A percentile compares a stretch with the other conserved stretches of the same genome.
Evolutionary conservation across 2,888 invertebrate species (phyloP).

Genomic region (Phymatocera aterrima): DNA sequence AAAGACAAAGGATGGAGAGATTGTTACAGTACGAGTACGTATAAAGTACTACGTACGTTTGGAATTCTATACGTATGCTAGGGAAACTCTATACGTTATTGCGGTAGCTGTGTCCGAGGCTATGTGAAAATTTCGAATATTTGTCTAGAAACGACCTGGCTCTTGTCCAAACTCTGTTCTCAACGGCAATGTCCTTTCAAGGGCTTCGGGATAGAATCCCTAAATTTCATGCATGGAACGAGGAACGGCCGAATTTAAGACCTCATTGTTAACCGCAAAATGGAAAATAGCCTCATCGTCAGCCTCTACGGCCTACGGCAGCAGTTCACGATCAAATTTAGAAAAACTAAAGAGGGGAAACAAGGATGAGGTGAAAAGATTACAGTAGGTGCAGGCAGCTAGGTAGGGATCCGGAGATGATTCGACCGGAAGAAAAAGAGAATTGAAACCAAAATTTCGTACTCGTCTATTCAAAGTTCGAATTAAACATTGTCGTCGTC

Average conservation of each 20-base stretch:
- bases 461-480: too few relatives aligned
- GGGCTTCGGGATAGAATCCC: constrained; percentile 26
- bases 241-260: background rate
- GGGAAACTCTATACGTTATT: background rate
- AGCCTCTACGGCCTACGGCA: background rate
- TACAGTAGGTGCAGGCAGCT: too few relatives aligned
- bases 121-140: constrained; percentile 21
- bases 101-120: background rate
- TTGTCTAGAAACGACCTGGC: constrained; percentile 40
- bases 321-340: background rate
- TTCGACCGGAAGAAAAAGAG: too few relatives aligned
- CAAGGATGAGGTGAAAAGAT: too few relatives aligned
- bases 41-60: too few relatives aligned
- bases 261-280: constrained; percentile 14
- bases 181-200: constrained; percentile 18
- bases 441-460: too few relatives aligned
- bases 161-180: constrained; percentile 35
- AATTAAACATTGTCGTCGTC: too few relatives aligned
- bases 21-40: too few relatives aligned
- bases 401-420: too few relatives aligned
- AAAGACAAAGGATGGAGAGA: too few relatives aligned
- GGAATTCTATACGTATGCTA: too few relatives aligned
- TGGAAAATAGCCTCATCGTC: background rate
- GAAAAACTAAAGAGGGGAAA: background rate
- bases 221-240: constrained; percentile 37